These are phyloP conservation scores for Linnaemya vulpina DNA, from an alignment of 2,888 invertebrate species.

Conservation along the genomic window DNA sequence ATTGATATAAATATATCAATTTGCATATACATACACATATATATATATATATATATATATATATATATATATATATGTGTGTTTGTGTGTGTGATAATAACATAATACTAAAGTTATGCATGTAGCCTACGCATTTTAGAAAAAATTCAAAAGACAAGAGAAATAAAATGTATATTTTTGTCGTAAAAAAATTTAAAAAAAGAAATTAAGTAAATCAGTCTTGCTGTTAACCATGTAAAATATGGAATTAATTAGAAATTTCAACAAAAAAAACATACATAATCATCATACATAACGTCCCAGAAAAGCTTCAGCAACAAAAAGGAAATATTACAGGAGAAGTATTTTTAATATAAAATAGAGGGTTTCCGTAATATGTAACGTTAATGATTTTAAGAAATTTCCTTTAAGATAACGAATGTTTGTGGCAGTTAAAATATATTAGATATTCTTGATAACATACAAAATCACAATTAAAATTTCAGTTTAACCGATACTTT, in stretches of 20 bases:
- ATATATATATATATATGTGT: background rate
- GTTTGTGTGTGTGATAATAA: background rate
- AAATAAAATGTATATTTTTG: constrained; percentile 15
- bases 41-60: background rate
- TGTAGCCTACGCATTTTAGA: constrained; percentile 35
- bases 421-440: no score
- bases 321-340: no score
- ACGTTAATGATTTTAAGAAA: no score
- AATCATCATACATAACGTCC: background rate
- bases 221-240: no score
- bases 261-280: constrained; percentile 54
- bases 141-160: constrained; percentile 35
- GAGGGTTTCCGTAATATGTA: no score
- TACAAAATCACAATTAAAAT: no score
- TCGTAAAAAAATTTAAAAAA: constrained; percentile 11
- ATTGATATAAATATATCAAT: no score
- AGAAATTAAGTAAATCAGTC: constrained; percentile 36
- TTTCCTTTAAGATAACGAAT: no score
- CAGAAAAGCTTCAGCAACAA: no score
- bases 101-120: constrained; percentile 8
- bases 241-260: constrained; percentile 57
- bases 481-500: no score
- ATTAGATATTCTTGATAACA: no score
- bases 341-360: no score
- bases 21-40: background rate